Evolutionary conservation across 23 tunicate genomes (phyloP).

Genomic region (Clavelina lepadiformis): DNA sequence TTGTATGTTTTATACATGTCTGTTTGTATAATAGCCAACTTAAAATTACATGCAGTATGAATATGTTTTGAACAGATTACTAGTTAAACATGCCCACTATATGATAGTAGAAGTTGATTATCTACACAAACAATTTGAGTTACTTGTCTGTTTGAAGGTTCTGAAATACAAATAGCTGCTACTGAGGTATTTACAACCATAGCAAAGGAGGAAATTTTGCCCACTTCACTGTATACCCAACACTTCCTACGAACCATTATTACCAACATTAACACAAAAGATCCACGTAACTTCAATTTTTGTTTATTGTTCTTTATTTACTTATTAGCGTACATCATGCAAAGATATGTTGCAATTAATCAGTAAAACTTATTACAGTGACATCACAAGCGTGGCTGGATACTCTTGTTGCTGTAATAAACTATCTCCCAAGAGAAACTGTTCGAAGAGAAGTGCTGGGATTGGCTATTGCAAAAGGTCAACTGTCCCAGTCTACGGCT

Average conservation of each 20-base stretch:
- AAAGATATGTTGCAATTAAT: not conserved
- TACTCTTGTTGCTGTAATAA: constrained; percentile 45
- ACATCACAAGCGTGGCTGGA: constrained; percentile 74
- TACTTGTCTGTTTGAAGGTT: constrained; percentile 19
- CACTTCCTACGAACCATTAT: constrained; percentile 68
- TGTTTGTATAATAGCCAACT: too few relatives aligned
- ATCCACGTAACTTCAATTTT: constrained; percentile 48
- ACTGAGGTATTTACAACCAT: constrained; percentile 59
- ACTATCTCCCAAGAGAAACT: constrained; percentile 42
- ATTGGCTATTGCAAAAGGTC: constrained; percentile 76
- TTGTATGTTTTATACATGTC: too few relatives aligned
- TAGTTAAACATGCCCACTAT: not conserved
- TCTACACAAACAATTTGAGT: not conserved
- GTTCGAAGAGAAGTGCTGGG: constrained; percentile 64
- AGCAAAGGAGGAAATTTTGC: constrained; percentile 57
- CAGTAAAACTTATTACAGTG: constrained; percentile 19
- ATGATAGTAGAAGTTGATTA: not conserved
- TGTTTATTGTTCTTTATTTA: too few relatives aligned
- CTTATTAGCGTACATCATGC: too few relatives aligned
- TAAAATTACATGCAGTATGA: too few relatives aligned
- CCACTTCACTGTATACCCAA: constrained; percentile 45
- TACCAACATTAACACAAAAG: constrained; percentile 54
- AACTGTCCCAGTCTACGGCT: constrained; percentile 75
- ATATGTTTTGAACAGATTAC: not conserved
- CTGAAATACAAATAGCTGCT: constrained; percentile 64